Conservation (phyloP, 2,888 invertebrate species). For the Lordiphosa fenestrarum region DNA sequence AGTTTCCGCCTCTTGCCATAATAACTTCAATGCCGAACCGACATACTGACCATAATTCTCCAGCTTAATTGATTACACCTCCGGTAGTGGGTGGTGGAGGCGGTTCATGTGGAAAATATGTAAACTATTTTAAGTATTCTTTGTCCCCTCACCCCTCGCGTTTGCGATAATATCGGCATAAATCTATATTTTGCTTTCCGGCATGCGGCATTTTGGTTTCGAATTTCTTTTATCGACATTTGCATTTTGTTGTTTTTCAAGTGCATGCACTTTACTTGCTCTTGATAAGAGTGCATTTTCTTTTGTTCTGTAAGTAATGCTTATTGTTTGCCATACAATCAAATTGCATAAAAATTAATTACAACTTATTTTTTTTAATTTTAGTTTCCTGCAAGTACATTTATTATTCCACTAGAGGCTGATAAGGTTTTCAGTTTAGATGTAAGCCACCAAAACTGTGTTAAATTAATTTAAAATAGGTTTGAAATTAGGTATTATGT, state of each 20-base stretch:
- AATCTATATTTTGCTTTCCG: constrained; percentile 20
- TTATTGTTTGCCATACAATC: too few species aligned
- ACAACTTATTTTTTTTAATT: too few species aligned
- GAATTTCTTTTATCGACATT: constrained; percentile 16
- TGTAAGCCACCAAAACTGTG: too few species aligned
- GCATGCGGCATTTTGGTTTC: constrained; percentile 13
- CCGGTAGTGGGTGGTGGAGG: constrained; percentile 9
- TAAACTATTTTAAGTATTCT: constrained; percentile 27
- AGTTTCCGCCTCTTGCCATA: constrained; percentile 46
- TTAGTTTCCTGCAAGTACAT: too few species aligned
- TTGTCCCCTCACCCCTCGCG: constrained; percentile 15
- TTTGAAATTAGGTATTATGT: too few species aligned
- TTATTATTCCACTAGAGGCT: too few species aligned
- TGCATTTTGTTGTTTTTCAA: constrained; percentile 16
- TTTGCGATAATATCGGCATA: constrained; percentile 11
- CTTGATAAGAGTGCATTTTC: neutral
- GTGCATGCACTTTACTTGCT: constrained; percentile 14
- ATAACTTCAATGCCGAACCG: constrained; percentile 30
- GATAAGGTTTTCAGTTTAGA: too few species aligned
- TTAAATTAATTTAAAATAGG: too few species aligned
- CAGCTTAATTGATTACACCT: constrained; percentile 60
- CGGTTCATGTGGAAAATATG: constrained; percentile 16
- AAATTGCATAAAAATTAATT: too few species aligned
- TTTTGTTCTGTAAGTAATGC: too few species aligned
- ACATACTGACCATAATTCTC: constrained; percentile 50